These are phyloP conservation scores for Brassicogethes aeneus DNA, from an alignment of 2,888 invertebrate species.

Conservation along the genomic window DNA sequence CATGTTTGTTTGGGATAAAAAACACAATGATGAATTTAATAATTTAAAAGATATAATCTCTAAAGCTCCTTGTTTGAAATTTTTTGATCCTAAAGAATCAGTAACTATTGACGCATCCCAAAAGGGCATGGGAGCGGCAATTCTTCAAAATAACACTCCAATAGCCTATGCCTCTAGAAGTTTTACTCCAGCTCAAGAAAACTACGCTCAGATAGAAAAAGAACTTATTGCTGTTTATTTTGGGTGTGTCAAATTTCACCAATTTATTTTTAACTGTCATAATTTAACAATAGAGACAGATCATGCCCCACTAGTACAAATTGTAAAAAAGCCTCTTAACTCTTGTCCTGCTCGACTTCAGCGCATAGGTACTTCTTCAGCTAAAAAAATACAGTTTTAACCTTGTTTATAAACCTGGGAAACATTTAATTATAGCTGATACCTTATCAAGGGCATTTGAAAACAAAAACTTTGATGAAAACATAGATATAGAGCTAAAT, in stretches of 20 bases:
- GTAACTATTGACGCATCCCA: constrained; percentile 25
- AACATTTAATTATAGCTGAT: constrained; percentile 8
- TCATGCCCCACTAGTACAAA: constrained; percentile 29
- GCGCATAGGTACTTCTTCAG: constrained; percentile 7
- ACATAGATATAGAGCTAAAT: constrained; percentile 5
- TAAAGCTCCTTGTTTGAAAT: constrained; percentile 21
- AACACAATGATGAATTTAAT: constrained; percentile 20
- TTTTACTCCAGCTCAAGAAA: constrained; percentile 21
- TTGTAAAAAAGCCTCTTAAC: constrained; percentile 18
- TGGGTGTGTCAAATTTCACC: constrained; percentile 25
- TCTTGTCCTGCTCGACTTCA: constrained; percentile 7
- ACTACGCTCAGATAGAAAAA: constrained; percentile 32
- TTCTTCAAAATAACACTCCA: constrained; percentile 22
- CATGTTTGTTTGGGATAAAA: constrained; percentile 15
- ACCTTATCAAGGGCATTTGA: constrained; percentile 5
- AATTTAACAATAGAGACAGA: constrained; percentile 28
- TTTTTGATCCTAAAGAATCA: constrained; percentile 21
- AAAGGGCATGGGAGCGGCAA: constrained; percentile 25
- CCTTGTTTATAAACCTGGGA: constrained; percentile 9
- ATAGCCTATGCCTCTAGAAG: constrained; percentile 28
- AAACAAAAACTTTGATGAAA: constrained; percentile 4
- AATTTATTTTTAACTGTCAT: constrained; percentile 25
- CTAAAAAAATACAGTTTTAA: constrained; percentile 8
- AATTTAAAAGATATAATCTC: constrained; percentile 22
- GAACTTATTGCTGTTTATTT: constrained; percentile 24